Conservation (phyloP, 1,140 invertebrate species). For the Oryctes rhinoceros region DNA sequence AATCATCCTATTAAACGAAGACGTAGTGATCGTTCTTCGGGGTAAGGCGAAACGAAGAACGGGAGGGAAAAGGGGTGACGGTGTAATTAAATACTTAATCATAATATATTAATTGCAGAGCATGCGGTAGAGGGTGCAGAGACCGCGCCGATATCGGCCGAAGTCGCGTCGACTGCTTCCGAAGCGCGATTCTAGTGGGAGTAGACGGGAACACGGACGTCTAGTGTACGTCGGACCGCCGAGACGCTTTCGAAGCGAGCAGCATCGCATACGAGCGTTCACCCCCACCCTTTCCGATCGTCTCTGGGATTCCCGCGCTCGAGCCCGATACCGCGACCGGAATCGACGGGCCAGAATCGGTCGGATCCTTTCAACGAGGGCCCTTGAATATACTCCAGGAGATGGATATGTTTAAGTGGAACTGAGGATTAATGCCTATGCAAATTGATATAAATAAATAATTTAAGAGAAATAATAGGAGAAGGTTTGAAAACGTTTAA, state of each 20-base stretch:
- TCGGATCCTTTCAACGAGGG: background rate
- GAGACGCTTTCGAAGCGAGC: constrained; percentile 48
- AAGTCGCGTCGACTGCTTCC: constrained; percentile 44
- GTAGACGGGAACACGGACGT: constrained; percentile 48
- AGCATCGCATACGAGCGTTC: constrained; percentile 42
- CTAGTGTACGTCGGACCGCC: constrained; percentile 53
- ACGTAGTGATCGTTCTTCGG: no score
- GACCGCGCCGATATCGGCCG: constrained; percentile 47
- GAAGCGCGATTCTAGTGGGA: constrained; percentile 52
- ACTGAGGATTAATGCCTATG: background rate
- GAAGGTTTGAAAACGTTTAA: background rate
- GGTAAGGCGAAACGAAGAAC: no score
- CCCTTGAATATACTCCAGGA: background rate
- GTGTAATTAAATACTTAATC: constrained; percentile 60
- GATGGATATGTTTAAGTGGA: background rate
- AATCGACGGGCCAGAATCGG: constrained; percentile 26
- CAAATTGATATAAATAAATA: no score
- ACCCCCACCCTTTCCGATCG: background rate
- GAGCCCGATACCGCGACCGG: constrained; percentile 34
- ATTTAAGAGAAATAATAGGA: background rate
- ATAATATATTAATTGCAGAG: constrained; percentile 61
- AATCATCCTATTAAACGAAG: no score
- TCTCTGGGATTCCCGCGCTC: constrained; percentile 4
- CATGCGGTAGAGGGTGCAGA: constrained; percentile 58
- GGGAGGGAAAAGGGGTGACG: constrained; percentile 35